Percentiles rank a stretch among this genome's conserved stretches.
Evolutionary conservation across 2,888 invertebrate species (phyloP).

Genomic region (Hoplodrina blanda): DNA sequence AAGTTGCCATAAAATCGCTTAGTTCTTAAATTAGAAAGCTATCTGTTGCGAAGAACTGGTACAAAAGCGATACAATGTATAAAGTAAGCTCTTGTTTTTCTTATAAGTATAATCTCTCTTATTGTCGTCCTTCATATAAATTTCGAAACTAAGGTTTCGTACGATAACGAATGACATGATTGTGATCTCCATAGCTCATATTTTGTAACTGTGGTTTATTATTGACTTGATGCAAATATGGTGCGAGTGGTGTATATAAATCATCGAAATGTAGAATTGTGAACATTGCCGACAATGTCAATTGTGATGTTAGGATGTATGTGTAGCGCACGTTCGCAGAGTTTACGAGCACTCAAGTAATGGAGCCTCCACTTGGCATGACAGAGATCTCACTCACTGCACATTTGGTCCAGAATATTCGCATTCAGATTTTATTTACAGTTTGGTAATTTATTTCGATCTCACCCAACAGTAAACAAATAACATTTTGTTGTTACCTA

Average conservation of each 20-base stretch:
- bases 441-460: constrained; percentile 17
- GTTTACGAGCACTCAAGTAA: constrained; percentile 59
- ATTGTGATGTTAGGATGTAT: constrained; percentile 65
- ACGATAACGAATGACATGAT: constrained; percentile 54
- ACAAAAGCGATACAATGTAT: constrained; percentile 59
- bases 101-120: constrained; percentile 22
- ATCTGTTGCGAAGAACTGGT: constrained; percentile 58
- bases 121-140: constrained; percentile 47
- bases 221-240: constrained; percentile 51
- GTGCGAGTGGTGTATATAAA: constrained; percentile 57
- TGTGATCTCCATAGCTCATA: constrained; percentile 58
- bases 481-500: not conserved
- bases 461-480: not conserved
- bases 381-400: constrained; percentile 24
- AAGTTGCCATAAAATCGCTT: constrained; percentile 64
- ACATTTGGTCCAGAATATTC: constrained; percentile 4
- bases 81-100: constrained; percentile 47
- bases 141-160: constrained; percentile 58
- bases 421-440: constrained; percentile 2
- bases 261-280: constrained; percentile 66
- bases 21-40: constrained; percentile 57
- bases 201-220: constrained; percentile 55
- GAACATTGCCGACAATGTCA: constrained; percentile 70
- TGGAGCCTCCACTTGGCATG: constrained; percentile 46
- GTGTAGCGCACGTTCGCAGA: constrained; percentile 31